phyloP scores from a whole-genome alignment of 23 tunicate genomes.

The Phallusia fumigata region DNA sequence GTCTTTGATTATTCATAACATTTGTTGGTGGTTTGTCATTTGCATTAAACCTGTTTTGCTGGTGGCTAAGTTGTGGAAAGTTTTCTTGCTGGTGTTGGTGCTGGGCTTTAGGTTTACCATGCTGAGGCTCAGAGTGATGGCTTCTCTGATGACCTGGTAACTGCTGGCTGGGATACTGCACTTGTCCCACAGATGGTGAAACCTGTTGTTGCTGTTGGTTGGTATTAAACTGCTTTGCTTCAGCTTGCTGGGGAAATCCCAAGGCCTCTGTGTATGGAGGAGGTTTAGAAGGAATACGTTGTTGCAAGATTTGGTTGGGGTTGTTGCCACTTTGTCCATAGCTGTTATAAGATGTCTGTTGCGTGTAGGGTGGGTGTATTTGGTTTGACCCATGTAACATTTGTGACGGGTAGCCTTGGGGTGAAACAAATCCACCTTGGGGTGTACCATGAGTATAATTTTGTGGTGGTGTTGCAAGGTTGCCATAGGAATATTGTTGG shows the following conservation, averaged over 20 bases:
- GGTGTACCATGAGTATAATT: not conserved
- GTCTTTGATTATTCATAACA: not conserved
- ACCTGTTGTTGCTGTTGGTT: not conserved
- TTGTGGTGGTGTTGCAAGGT: not conserved
- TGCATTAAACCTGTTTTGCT: not conserved
- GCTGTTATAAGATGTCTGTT: not conserved
- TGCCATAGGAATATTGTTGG: not conserved
- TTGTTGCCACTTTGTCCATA: not conserved
- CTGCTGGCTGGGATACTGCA: not conserved
- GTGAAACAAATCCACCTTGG: not conserved
- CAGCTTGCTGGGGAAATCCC: conserved; percentile 19
- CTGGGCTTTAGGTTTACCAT: not conserved
- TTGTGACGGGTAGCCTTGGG: not conserved
- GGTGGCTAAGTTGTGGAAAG: not conserved
- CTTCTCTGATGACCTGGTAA: not conserved
- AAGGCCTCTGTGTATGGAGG: conserved; percentile 52
- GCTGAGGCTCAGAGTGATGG: not conserved
- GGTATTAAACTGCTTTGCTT: not conserved
- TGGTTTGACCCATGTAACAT: not conserved
- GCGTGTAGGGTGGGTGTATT: not conserved
- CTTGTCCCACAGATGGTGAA: not conserved
- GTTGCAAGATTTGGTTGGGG: not conserved
- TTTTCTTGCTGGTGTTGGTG: not conserved
- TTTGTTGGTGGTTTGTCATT: not conserved
- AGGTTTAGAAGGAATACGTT: conserved; percentile 13